phyloP scores from a whole-genome alignment of 2,113 vertebrate genomes.

The Mugil cephalus region DNA sequence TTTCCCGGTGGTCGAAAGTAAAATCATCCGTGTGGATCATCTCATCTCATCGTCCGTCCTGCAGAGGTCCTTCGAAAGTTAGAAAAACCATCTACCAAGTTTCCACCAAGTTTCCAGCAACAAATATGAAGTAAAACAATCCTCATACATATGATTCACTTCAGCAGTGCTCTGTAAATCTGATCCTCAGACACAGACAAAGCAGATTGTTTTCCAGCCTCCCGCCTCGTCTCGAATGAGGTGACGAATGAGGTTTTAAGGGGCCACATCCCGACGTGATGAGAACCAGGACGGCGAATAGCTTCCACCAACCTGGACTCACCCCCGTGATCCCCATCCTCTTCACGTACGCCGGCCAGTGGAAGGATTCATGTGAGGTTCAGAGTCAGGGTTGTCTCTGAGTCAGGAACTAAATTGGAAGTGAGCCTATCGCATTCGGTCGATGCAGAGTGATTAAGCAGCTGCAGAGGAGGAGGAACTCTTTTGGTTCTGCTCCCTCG shows the following conservation, averaged over 20 bases:
- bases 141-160: constrained; percentile 6
- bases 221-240: constrained; percentile 21
- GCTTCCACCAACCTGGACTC: constrained; percentile 1
- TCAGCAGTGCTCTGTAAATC: constrained; percentile 22
- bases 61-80: neutral
- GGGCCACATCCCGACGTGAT: constrained; percentile 23
- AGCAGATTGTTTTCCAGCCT: constrained; percentile 49
- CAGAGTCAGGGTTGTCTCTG: neutral
- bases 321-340: neutral
- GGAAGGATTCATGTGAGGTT: neutral
- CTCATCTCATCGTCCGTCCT: no score
- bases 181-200: constrained; percentile 38
- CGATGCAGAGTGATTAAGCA: no score
- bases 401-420: neutral
- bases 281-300: constrained; percentile 8
- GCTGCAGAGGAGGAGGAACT: no score
- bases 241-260: constrained; percentile 22
- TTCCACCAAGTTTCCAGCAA: constrained; percentile 9
- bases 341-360: neutral
- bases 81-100: neutral
- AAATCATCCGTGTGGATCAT: no score
- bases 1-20: no score
- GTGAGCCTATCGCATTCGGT: neutral
- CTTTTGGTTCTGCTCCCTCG: no score
- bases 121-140: neutral